Base-by-base conservation (phyloP, 2,113 vertebrate species). In the Clarias magur region DNA sequence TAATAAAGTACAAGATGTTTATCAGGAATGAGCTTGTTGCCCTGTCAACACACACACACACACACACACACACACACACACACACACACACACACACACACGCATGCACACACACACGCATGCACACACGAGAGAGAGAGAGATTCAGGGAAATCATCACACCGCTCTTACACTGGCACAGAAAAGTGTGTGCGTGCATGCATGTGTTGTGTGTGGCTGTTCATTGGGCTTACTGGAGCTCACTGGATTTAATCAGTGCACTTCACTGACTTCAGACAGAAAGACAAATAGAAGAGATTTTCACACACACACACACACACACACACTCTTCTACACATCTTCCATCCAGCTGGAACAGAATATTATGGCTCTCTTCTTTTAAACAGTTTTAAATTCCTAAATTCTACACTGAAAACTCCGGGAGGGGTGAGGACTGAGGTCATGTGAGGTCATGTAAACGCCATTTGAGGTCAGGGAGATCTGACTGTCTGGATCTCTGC, bases 221-320 rank as follows among this genome's bases (percentile, higher is more conserved):
- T 57, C 57, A 13, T 62, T 54, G 19, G 59, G 80, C 10, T 56
- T 88, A 78, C 59, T 85, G 27, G 23, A 68, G 59, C 54, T 68
- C 53, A 53, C 53, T 81, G 13, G 70, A 86, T 82, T 59, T 83
- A 79, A 83, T 86, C 72, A 53, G 34, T 13, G 9, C 6, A 19
- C 84, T 86, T 75, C 78, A 72, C 30, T 21, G 16, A 72, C 30
- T 70, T 68, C 27, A 72, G 63, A 72, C 56, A 82, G 17, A 81
- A 72, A 88, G 6, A 76, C 62, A 27, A n/a, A 67, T 9, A 30
- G 23, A 73, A 75, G 57, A 60, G 6, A 34, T 54, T 70, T 27
- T 53, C 11, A 23, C 62, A 48, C 13, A 84, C 38, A 13, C 82
- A n/a, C 81, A 53, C 38, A 67, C 38, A 67, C 60, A 82, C 30